Evolutionary conservation across 2,888 invertebrate species (phyloP).

Genomic region (Punctoribates punctum): DNA sequence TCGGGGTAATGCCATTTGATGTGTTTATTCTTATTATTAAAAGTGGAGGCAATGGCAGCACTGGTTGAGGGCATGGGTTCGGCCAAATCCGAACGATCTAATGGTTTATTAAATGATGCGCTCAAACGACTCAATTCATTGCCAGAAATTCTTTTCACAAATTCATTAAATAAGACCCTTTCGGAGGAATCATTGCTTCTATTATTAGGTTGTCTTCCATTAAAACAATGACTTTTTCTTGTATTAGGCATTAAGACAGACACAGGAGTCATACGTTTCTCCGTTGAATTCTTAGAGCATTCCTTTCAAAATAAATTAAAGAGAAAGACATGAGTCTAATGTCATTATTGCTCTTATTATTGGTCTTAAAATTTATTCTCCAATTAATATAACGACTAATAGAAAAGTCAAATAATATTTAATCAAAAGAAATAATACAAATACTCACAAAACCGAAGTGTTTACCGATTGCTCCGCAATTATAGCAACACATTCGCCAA

Average conservation of each 20-base stretch:
- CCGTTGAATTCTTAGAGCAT: neutral
- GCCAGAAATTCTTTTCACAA: slow-evolving; percentile 30
- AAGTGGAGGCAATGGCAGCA: neutral
- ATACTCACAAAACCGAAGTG: slow-evolving; percentile 36
- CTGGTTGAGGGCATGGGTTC: neutral
- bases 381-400: slow-evolving; percentile 8
- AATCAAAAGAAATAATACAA: slow-evolving; percentile 26
- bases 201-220: slow-evolving; percentile 26
- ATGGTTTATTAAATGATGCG: slow-evolving; percentile 37
- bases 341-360: neutral
- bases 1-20: slow-evolving; percentile 30
- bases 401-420: neutral
- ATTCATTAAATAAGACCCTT: slow-evolving; percentile 29
- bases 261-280: slow-evolving; percentile 8
- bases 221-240: slow-evolving; percentile 32
- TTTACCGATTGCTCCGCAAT: slow-evolving; percentile 40
- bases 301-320: slow-evolving; percentile 32
- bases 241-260: slow-evolving; percentile 16
- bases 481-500: slow-evolving; percentile 13
- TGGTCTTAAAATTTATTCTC: neutral
- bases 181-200: slow-evolving; percentile 11
- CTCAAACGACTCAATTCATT: slow-evolving; percentile 37
- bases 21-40: slow-evolving; percentile 30
- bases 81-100: neutral
- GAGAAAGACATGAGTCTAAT: neutral